Evolutionary conservation across 2,797 vertebrate species (phyloP), one percentile per base, ranked within the genome.

Genomic region (Halcyon badia): DNA sequence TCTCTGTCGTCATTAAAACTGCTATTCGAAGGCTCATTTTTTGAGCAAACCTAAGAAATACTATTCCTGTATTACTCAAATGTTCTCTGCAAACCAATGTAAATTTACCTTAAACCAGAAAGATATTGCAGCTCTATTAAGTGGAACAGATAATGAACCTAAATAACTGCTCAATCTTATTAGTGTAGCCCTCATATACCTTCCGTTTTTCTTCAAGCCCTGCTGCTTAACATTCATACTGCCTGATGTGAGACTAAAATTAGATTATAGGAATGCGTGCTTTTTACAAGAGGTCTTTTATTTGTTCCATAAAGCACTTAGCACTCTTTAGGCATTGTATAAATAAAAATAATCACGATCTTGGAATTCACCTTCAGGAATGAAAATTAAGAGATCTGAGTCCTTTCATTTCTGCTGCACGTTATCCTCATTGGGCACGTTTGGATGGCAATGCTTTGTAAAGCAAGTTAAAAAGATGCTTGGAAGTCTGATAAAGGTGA

Each of bases 291-390:
- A 95, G 87, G 77, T 89, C 94, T 96, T 94, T 87, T 93, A 97
- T 97, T 97, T 96, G 90, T 95, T 96, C 86, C 83, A 92, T 93
- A 90, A 97, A 97, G 96, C 72, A 94, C 92, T 96, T 96, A 92
- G 90, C 68, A 90, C 91, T 95, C 90, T 97, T 97, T 96, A 97
- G 88, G 81, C 44, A 77, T 75, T 71, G 75, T 87, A 93, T 91
- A 97, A 97, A 97, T 96, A 97, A 95, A 96, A 97, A 97, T 96
- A 93, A 96, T 90, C n/a, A 30, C 3, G 35, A 95, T 96, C 93
- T 96, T 93, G 83, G 91, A 91, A 96, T 96, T 97, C 94, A 97
- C 94, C 94, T 97, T 96, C 93, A 97, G 88, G 91, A 97, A 96
- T 93, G 77, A 88, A 94, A 92, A 95, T 95, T 8, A 94, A 95